A percentile compares a stretch with the other conserved stretches of the same genome.
Conservation (phyloP, 2,113 vertebrate genomes). For the Oceanites oceanicus region DNA sequence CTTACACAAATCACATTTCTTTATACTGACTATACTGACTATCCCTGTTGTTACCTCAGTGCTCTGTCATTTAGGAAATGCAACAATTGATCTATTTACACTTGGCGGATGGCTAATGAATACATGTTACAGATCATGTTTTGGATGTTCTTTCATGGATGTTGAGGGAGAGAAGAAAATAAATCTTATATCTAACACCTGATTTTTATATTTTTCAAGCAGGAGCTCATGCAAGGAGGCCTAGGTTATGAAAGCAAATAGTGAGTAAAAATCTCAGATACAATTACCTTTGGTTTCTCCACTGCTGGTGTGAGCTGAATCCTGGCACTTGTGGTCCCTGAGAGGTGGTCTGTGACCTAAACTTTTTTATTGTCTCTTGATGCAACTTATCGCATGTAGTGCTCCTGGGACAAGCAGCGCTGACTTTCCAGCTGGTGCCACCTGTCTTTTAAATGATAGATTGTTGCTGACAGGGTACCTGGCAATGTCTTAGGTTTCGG, state of each 20-base stretch:
- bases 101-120: not conserved
- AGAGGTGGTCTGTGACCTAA: not conserved
- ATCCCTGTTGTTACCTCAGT: not conserved
- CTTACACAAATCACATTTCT: not conserved
- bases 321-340: not conserved
- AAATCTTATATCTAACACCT: not conserved
- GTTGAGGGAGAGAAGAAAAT: not conserved
- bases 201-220: not conserved
- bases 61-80: not conserved
- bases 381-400: not conserved
- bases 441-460: not conserved
- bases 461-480: not conserved
- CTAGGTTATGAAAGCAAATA: not conserved
- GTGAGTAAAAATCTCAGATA: not conserved
- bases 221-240: not conserved
- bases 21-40: not conserved
- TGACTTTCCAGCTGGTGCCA: not conserved
- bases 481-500: not conserved
- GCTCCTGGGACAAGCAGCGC: not conserved
- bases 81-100: not conserved
- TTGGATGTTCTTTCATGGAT: not conserved
- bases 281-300: not conserved
- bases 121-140: not conserved
- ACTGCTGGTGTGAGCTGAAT: not conserved
- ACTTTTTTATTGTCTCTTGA: not conserved